Percentiles rank a stretch among this genome's conserved stretches.
Evolutionary conservation across 2,797 vertebrate genomes (phyloP).

Genomic region (Vespertilio murinus): DNA sequence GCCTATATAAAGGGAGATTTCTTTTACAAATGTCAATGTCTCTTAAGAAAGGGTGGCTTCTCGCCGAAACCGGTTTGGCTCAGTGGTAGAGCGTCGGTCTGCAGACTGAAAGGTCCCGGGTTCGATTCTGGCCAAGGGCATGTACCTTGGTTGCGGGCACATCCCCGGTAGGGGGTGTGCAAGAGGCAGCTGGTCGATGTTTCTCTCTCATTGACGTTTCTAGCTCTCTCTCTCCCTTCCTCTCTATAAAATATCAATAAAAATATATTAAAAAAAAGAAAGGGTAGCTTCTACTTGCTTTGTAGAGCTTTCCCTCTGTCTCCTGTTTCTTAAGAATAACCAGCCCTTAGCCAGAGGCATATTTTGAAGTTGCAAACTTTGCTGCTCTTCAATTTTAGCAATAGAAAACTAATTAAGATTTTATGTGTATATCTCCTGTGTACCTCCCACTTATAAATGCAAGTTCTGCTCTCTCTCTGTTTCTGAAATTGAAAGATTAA

Average conservation of each 20-base stretch:
- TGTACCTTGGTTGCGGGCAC: no score
- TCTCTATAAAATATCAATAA: no score
- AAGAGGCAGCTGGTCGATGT: no score
- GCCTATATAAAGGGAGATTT: not conserved
- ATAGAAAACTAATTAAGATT: not conserved
- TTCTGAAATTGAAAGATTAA: not conserved
- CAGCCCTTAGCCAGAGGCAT: not conserved
- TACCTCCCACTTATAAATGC: not conserved
- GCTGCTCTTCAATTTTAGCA: not conserved
- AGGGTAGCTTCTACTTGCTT: not conserved
- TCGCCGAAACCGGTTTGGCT: no score
- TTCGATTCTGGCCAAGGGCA: no score
- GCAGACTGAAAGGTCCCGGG: no score
- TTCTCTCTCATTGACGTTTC: no score
- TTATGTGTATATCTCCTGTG: not conserved
- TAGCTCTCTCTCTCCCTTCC: no score
- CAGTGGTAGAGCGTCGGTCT: no score
- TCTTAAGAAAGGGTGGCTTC: not conserved
- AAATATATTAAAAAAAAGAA: no score
- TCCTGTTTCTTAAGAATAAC: not conserved
- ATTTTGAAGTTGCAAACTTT: not conserved
- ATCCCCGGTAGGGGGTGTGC: no score
- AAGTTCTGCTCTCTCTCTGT: not conserved
- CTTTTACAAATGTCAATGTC: not conserved
- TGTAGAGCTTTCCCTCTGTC: not conserved